A percentile compares a stretch with the other conserved stretches of the same genome.
Conservation (phyloP, 2,797 vertebrate species). For the Dendrocincla fuliginosa region DNA sequence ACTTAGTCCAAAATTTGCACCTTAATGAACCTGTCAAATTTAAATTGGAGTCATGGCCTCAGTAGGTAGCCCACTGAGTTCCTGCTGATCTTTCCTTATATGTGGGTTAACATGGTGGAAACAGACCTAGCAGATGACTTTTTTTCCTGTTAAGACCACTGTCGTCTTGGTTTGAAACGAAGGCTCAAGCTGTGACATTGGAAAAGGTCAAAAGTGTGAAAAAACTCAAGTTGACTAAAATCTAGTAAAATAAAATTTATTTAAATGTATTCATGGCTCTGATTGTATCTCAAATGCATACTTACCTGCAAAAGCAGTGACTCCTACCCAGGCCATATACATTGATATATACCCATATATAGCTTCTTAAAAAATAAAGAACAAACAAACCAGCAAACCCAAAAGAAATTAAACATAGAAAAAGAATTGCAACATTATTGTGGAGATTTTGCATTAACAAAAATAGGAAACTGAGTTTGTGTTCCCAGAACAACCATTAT, state of each 20-base stretch:
- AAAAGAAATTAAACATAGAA: background rate
- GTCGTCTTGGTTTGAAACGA: background rate
- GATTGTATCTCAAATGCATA: background rate
- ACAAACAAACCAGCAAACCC: background rate
- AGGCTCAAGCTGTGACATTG: background rate
- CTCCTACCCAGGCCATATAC: background rate
- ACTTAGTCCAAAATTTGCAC: slow-evolving; percentile 9
- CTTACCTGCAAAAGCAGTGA: background rate
- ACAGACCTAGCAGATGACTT: background rate
- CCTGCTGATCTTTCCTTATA: background rate
- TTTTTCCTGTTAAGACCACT: background rate
- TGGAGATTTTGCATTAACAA: slow-evolving; percentile 1
- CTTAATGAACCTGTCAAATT: slow-evolving; percentile 35
- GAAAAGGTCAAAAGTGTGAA: background rate
- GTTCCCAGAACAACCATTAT: slow-evolving; percentile 31
- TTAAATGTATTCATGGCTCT: background rate
- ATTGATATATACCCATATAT: background rate
- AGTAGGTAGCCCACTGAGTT: background rate
- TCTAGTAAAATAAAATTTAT: background rate
- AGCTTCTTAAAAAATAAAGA: background rate
- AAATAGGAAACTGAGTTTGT: slow-evolving; percentile 9
- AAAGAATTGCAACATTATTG: background rate
- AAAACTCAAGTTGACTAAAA: background rate
- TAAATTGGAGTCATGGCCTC: background rate
- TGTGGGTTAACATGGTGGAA: background rate